phyloP scores from a whole-genome alignment of 2,888 invertebrate species.

The Archips xylosteana region DNA sequence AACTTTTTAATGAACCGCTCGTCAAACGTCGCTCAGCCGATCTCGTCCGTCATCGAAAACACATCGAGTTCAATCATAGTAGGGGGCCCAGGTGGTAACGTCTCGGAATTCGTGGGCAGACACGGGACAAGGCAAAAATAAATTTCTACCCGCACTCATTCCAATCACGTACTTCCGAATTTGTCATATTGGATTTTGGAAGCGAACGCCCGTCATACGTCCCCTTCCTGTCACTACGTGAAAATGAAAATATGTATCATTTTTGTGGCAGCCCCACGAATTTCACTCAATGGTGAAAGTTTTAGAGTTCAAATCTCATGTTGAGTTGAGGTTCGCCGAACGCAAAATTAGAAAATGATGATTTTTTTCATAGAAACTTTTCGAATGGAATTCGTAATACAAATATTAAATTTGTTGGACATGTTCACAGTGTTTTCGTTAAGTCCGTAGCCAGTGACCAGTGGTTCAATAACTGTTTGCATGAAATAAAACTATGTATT shows the following conservation, averaged over 20 bases:
- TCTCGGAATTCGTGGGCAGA: slow-evolving; percentile 51
- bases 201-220: slow-evolving; percentile 76
- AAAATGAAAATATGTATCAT: slow-evolving; percentile 83
- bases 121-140: slow-evolving; percentile 64
- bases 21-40: slow-evolving; percentile 29
- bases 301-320: slow-evolving; percentile 20
- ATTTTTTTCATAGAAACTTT: slow-evolving; percentile 20
- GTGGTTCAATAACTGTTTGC: not conserved
- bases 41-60: slow-evolving; percentile 56
- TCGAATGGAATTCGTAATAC: slow-evolving; percentile 9
- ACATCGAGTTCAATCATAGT: slow-evolving; percentile 55
- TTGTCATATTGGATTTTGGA: slow-evolving; percentile 85
- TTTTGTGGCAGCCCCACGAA: slow-evolving; percentile 45
- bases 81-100: slow-evolving; percentile 60
- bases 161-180: slow-evolving; percentile 84
- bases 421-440: slow-evolving; percentile 1
- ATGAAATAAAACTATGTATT: not conserved
- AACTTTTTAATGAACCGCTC: slow-evolving; percentile 39
- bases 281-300: slow-evolving; percentile 16
- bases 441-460: not conserved
- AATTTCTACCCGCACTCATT: slow-evolving; percentile 74
- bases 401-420: slow-evolving; percentile 8
- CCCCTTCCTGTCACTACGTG: slow-evolving; percentile 77
- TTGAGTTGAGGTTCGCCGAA: not conserved
- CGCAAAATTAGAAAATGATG: slow-evolving; percentile 1